Percentiles rank a stretch among this genome's conserved stretches.
These are phyloP conservation scores for Oryzaephilus surinamensis DNA, from an alignment of 1,140 invertebrate species.

Conservation along the genomic window DNA sequence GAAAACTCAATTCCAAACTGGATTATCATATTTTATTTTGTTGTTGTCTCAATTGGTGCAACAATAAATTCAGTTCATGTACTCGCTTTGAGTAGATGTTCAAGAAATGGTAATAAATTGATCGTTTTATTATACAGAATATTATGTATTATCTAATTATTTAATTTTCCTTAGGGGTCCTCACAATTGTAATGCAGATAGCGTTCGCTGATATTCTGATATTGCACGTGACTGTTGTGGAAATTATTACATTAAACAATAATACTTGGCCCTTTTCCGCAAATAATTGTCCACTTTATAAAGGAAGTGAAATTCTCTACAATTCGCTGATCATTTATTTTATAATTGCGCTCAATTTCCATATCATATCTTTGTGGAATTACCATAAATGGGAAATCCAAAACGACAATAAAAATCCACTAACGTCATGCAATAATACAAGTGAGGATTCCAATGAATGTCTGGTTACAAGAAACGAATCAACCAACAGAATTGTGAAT, in stretches of 20 bases:
- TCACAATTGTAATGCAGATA: too few relatives aligned
- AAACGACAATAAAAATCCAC: slow-evolving; percentile 32
- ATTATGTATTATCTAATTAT: too few relatives aligned
- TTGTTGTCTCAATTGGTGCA: too few relatives aligned
- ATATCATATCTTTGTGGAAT: slow-evolving; percentile 43
- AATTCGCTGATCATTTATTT: slow-evolving; percentile 43
- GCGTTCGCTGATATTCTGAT: too few relatives aligned
- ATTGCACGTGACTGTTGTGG: slow-evolving; percentile 37
- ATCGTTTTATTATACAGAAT: too few relatives aligned
- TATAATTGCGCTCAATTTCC: slow-evolving; percentile 40
- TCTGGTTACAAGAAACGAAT: slow-evolving; percentile 30
- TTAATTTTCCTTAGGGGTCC: too few relatives aligned
- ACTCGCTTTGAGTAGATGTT: too few relatives aligned
- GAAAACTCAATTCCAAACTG: too few relatives aligned
- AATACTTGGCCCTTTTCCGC: slow-evolving; percentile 40
- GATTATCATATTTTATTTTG: too few relatives aligned
- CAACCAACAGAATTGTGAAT: slow-evolving; percentile 37
- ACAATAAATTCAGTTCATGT: too few relatives aligned
- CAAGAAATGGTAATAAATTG: too few relatives aligned
- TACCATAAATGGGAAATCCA: slow-evolving; percentile 30
- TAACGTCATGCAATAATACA: slow-evolving; percentile 25
- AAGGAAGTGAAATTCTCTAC: slow-evolving; percentile 40
- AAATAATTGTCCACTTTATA: slow-evolving; percentile 38
- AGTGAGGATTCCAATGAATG: slow-evolving; percentile 39
- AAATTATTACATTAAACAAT: slow-evolving; percentile 39